Evolutionary conservation across 2,797 vertebrate genomes (phyloP).

Genomic region (Sebastes iracundus): DNA sequence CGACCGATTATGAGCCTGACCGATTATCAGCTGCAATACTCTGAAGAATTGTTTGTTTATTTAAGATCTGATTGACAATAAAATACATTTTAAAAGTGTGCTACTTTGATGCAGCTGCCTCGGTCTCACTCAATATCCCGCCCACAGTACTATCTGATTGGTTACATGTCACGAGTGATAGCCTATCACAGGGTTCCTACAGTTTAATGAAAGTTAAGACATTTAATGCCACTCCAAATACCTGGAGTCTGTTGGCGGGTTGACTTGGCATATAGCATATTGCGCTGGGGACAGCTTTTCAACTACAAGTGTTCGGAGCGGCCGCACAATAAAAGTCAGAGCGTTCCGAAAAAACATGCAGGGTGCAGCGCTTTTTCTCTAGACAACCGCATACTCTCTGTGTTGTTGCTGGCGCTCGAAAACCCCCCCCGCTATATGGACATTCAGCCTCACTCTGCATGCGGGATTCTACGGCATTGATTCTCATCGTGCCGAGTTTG

Average conservation of each 20-base stretch:
- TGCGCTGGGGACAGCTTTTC: no score
- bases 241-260: no score
- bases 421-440: accelerated
- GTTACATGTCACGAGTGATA: no score
- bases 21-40: neutral
- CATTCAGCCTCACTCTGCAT: neutral
- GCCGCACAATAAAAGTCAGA: no score
- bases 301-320: no score
- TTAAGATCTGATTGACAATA: neutral
- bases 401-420: no score
- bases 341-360: neutral
- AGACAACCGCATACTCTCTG: accelerated
- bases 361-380: neutral
- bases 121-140: neutral
- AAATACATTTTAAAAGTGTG: neutral
- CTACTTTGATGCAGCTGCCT: neutral
- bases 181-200: no score
- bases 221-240: no score
- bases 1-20: neutral
- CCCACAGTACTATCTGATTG: no score
- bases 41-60: neutral
- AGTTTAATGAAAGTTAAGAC: no score
- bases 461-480: neutral
- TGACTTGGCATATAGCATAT: no score
- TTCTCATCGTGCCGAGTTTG: no score